These are phyloP conservation scores for Meteorus cinctellus DNA, from an alignment of 2,888 invertebrate species.

Conservation along the genomic window DNA sequence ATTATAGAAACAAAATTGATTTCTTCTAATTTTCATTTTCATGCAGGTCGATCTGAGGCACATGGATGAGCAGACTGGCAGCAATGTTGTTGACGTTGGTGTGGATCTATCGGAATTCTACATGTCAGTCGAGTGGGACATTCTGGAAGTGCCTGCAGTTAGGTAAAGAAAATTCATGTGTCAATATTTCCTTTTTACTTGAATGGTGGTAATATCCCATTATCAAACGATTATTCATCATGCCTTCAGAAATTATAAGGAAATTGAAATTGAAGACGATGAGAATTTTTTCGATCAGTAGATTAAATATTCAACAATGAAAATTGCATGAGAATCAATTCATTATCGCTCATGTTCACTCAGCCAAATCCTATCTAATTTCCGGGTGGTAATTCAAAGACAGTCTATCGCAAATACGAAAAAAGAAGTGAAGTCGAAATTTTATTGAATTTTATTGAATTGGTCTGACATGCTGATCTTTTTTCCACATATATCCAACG, in stretches of 20 bases:
- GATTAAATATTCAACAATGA: too few species aligned
- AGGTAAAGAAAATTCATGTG: conserved; percentile 76
- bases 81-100: conserved; percentile 92
- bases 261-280: too few species aligned
- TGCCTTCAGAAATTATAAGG: too few species aligned
- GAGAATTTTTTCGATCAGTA: too few species aligned
- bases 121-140: conserved; percentile 99
- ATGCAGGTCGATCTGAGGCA: conserved; percentile 91
- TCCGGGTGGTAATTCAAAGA: too few species aligned
- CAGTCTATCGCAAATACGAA: too few species aligned
- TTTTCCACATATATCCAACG: neutral
- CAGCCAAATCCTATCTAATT: too few species aligned
- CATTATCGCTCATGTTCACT: too few species aligned
- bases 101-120: conserved; percentile 98
- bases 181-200: neutral
- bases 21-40: conserved; percentile 37
- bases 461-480: neutral
- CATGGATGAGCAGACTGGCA: conserved; percentile 92
- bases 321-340: too few species aligned
- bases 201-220: too few species aligned
- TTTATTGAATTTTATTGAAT: neutral
- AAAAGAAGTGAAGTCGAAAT: too few species aligned
- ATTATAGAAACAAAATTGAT: conserved; percentile 19
- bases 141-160: conserved; percentile 95
- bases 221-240: too few species aligned